Base-by-base conservation (phyloP, 2,797 vertebrate genomes). In the Channallabes apus region DNA sequence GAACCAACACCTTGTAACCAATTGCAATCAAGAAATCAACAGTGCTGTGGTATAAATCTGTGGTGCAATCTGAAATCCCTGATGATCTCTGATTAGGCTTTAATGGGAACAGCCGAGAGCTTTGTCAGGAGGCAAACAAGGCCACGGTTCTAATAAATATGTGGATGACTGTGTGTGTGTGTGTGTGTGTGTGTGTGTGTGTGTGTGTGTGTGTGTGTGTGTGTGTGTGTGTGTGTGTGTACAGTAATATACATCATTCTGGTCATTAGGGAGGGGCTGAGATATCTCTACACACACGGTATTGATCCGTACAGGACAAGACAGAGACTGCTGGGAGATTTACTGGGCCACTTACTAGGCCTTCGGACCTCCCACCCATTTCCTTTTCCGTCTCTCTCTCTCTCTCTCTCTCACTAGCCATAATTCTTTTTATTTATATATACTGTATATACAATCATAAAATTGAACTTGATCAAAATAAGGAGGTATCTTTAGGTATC, bases 301-400 rank as follows among this genome's bases (percentile, higher is more conserved):
- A 95, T 95, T 92, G 94, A 95, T 95, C 92, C 92, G 91, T 90
- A 91, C 89, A 90, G 84, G 84, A 87, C 86, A 84, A 81, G 51
- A 24, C 81, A 79, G 41, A 88, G 77, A 81, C 77, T 65, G 54
- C 54, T 18, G 24, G 8, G 71, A 85, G 89, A 90, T 88, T 88
- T 88, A 90, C 38, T 73, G 62, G 41, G 87, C 83, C 81, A 89
- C 87, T 88, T 88, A 88, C 11, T 41, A 71, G 15, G 56, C 27
- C 27, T 67, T 18, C 84, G 73, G 75, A 84, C 77, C 85, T 78
- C 84, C 59, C 9, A 38, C 35, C 20, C 67, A 72, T 68, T 59
- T 38, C 32, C 71, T 11, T 73, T 56, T 27, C 32, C 51, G 61
- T 32, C 77, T 62, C 24, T 65, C n/a, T 65, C 27, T 27, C 59